A percentile compares a stretch with the other conserved stretches of the same genome.
These are phyloP conservation scores for Lates calcarifer DNA, from an alignment of 2,113 vertebrate genomes.

Conservation along the genomic window DNA sequence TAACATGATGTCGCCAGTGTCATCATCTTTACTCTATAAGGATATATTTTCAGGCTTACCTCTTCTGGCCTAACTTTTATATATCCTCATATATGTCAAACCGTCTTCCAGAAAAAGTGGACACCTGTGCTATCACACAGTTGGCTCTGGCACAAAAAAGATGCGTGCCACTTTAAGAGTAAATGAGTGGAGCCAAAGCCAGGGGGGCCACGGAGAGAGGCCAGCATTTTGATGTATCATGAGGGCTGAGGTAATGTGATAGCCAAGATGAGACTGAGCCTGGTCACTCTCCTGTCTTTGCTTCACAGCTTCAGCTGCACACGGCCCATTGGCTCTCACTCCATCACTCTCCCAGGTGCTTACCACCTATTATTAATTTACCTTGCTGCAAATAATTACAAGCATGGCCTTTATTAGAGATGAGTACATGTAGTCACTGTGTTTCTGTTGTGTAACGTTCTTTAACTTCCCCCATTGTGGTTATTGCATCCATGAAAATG, in stretches of 20 bases:
- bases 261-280: constrained; percentile 51
- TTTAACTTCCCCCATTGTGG: constrained; percentile 24
- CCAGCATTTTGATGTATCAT: constrained; percentile 57
- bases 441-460: constrained; percentile 32
- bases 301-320: constrained; percentile 37
- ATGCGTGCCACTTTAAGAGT: constrained; percentile 50
- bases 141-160: background rate
- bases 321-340: constrained; percentile 38
- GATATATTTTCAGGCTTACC: constrained; percentile 2
- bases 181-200: constrained; percentile 37
- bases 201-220: constrained; percentile 46
- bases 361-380: constrained; percentile 66
- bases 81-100: background rate
- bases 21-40: background rate
- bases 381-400: constrained; percentile 65
- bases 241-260: constrained; percentile 65
- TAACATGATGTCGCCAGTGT: background rate
- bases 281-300: constrained; percentile 43
- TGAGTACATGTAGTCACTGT: constrained; percentile 35
- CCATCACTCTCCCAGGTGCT: constrained; percentile 46
- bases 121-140: constrained; percentile 1
- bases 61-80: background rate
- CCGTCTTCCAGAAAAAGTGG: background rate
- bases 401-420: constrained; percentile 52
- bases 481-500: constrained; percentile 40